Percentiles rank a stretch among this genome's conserved stretches.
phyloP scores from a whole-genome alignment of 2,888 invertebrate species.

The Lasioglossum vierecki region DNA sequence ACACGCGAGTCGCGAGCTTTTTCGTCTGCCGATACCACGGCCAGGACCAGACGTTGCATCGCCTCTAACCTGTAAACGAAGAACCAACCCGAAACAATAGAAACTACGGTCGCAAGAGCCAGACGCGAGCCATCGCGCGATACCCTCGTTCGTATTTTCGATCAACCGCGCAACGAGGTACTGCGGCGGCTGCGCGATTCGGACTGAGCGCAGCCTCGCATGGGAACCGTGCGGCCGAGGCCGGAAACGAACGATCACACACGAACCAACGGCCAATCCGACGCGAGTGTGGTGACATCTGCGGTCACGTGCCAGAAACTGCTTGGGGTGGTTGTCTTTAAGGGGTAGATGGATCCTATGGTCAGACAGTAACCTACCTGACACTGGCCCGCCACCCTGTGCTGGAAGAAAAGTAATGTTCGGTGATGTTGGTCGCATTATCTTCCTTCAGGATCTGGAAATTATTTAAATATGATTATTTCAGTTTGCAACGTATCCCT shows the following conservation, averaged over 20 bases:
- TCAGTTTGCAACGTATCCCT: not conserved
- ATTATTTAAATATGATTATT: not conserved
- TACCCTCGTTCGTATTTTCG: constrained; percentile 30
- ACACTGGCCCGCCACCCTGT: not conserved
- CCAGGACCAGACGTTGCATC: not conserved
- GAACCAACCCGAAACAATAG: not conserved
- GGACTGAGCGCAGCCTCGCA: constrained; percentile 76
- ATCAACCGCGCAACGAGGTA: constrained; percentile 53
- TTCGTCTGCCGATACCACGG: not conserved
- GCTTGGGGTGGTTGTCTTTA: not conserved
- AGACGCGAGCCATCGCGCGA: constrained; percentile 4
- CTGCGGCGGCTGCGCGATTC: constrained; percentile 77
- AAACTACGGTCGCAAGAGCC: not conserved
- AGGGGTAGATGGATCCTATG: constrained; percentile 37
- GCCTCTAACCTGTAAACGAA: not conserved
- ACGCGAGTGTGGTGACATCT: constrained; percentile 46
- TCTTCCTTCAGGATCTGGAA: not conserved
- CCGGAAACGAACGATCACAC: constrained; percentile 66
- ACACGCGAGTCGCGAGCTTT: not conserved
- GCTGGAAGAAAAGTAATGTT: not conserved
- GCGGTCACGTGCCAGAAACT: not conserved
- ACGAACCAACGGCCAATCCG: constrained; percentile 25
- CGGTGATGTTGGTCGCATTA: not conserved
- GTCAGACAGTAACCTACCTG: constrained; percentile 42
- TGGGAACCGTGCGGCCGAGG: constrained; percentile 68